Evolutionary conservation across 2,113 vertebrate species (phyloP).

Genomic region (Sapajus apella): DNA sequence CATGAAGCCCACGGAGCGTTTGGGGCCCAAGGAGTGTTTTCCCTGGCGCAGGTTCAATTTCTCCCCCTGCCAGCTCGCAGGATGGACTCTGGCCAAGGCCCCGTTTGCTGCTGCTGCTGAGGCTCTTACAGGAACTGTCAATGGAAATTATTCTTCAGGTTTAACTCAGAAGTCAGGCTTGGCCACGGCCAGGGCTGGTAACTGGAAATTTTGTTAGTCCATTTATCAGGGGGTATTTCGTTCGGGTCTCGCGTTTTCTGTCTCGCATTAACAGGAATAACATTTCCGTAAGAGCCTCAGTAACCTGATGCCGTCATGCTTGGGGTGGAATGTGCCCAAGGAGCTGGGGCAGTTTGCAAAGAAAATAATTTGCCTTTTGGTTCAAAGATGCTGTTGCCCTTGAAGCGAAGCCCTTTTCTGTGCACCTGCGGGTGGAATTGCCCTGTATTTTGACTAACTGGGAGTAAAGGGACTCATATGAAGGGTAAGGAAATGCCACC

Average conservation of each 20-base stretch:
- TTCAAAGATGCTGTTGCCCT: conserved; percentile 1
- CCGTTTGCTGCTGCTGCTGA: background rate
- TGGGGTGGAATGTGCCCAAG: conserved; percentile 21
- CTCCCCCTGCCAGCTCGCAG: conserved; percentile 12
- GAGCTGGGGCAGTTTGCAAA: conserved; percentile 52
- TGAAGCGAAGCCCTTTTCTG: background rate
- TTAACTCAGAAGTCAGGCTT: conserved; percentile 13
- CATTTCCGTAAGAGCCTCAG: background rate
- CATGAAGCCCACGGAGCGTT: conserved; percentile 65
- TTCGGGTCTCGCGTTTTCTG: background rate
- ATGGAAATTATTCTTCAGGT: conserved; percentile 63
- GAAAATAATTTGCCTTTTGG: conserved; percentile 58
- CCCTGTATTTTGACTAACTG: conserved; percentile 28
- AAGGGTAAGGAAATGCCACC: conserved; percentile 54
- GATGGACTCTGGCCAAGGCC: conserved; percentile 49
- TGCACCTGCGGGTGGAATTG: conserved; percentile 16
- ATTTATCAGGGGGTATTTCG: conserved; percentile 36
- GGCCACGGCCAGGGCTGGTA: background rate
- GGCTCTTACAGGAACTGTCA: conserved; percentile 49
- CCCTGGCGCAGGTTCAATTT: conserved; percentile 59
- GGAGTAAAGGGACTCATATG: background rate
- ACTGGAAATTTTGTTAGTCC: conserved; percentile 47
- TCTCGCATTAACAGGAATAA: background rate
- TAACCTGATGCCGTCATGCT: background rate
- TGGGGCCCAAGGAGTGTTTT: conserved; percentile 70